Percentiles rank a stretch among this genome's conserved stretches.
These are phyloP conservation scores for Pseudanteris insignis DNA, from an alignment of 2,888 invertebrate species.

Conservation along the genomic window DNA sequence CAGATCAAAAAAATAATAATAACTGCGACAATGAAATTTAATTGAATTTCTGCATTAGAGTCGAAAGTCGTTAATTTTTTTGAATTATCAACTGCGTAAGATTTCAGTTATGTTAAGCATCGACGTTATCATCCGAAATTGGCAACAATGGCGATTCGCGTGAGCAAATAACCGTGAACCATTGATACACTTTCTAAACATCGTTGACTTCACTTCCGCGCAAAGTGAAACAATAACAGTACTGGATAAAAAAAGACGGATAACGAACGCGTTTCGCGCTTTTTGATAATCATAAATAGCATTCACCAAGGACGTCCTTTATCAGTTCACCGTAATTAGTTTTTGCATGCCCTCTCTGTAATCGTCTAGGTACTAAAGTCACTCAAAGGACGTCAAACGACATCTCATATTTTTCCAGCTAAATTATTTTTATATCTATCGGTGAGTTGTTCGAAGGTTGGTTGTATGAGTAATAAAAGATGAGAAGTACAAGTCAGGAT, in stretches of 20 bases:
- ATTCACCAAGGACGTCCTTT: conserved; percentile 25
- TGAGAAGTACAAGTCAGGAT: no score
- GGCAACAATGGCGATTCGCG: conserved; percentile 21
- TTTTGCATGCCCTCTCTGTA: conserved; percentile 1
- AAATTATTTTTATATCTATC: no score
- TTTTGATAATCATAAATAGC: conserved; percentile 15
- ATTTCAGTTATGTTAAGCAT: no score
- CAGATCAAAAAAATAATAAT: not conserved
- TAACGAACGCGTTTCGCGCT: conserved; percentile 7
- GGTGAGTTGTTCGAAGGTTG: no score
- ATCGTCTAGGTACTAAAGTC: no score
- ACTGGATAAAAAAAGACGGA: conserved; percentile 27
- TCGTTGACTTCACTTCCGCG: conserved; percentile 45
- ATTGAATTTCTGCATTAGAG: no score
- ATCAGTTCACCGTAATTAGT: conserved; percentile 7
- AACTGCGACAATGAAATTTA: no score
- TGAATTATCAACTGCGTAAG: no score
- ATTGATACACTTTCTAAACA: conserved; percentile 57
- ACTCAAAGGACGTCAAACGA: no score
- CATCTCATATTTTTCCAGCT: no score
- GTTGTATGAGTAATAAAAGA: no score
- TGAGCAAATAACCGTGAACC: conserved; percentile 47
- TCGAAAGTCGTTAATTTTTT: no score
- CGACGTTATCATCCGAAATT: conserved; percentile 19
- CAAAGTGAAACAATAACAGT: conserved; percentile 37